Percentiles rank a stretch among this genome's conserved stretches.
These are phyloP conservation scores for Esox lucius DNA, from an alignment of 2,797 vertebrate species.

Conservation along the genomic window DNA sequence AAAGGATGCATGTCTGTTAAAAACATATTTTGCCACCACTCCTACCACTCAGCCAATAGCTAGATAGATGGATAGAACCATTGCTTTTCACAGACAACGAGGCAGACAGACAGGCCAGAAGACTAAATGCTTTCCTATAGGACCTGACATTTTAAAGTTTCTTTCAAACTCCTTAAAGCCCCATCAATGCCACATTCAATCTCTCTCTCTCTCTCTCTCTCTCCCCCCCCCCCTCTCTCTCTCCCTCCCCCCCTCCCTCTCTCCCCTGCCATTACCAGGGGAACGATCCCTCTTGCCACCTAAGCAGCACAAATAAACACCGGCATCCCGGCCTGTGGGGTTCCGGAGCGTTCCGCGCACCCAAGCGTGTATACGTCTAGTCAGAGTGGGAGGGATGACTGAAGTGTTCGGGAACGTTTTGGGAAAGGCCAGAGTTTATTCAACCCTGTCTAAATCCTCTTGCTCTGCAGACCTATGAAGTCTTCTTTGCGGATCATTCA, in stretches of 20 bases:
- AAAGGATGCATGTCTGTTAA: too few species aligned
- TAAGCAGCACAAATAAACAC: constrained; percentile 67
- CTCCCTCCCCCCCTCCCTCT: constrained; percentile 24
- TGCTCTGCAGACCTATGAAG: constrained; percentile 29
- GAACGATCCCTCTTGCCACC: constrained; percentile 20
- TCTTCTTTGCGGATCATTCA: constrained; percentile 31
- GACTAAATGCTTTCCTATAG: not conserved
- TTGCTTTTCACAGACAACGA: not conserved
- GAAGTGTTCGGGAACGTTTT: constrained; percentile 52
- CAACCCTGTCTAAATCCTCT: constrained; percentile 60
- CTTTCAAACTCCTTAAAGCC: constrained; percentile 17
- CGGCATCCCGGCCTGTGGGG: constrained; percentile 41
- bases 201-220: not conserved
- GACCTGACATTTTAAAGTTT: not conserved
- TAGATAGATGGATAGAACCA: not conserved
- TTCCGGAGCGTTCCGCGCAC: constrained; percentile 39
- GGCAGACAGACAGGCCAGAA: not conserved
- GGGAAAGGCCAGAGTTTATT: constrained; percentile 60
- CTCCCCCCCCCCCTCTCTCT: not conserved
- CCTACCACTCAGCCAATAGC: too few species aligned
- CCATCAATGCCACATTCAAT: not conserved
- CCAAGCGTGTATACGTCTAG: constrained; percentile 61
- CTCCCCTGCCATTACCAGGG: constrained; percentile 10
- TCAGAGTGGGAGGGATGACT: constrained; percentile 46
- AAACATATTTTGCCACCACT: too few species aligned